These are phyloP conservation scores for Pogoniulus pusillus DNA, from an alignment of 2,797 vertebrate genomes.

Conservation along the genomic window DNA sequence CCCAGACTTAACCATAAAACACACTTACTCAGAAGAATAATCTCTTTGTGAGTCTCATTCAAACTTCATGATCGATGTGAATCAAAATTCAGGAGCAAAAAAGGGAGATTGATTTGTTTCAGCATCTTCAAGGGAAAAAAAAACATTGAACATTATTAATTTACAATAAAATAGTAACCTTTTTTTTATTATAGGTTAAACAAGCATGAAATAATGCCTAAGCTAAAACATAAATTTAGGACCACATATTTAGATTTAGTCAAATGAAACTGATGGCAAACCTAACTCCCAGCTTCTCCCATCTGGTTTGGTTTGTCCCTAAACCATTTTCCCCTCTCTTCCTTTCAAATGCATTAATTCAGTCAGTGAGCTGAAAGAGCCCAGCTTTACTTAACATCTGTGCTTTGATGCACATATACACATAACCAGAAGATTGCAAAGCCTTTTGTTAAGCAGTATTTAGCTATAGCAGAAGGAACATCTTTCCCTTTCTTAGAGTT, in stretches of 20 bases:
- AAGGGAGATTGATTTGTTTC: neutral
- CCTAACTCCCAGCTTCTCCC: neutral
- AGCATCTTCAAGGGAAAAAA: neutral
- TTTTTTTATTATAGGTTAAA: neutral
- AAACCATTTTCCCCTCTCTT: constrained; percentile 33
- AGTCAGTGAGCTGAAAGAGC: constrained; percentile 42
- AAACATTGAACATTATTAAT: neutral
- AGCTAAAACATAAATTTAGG: neutral
- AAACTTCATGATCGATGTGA: neutral
- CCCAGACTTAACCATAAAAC: neutral
- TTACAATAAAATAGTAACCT: neutral
- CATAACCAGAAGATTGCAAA: neutral
- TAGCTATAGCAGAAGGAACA: neutral
- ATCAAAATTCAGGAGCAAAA: neutral
- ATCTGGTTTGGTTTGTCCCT: constrained; percentile 50
- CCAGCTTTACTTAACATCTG: constrained; percentile 42
- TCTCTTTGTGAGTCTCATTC: neutral
- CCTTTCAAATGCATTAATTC: constrained; percentile 14
- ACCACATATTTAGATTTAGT: neutral
- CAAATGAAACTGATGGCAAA: neutral
- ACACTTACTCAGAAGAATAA: neutral
- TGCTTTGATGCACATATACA: constrained; percentile 5
- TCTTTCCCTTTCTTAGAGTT: neutral
- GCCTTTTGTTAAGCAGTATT: neutral
- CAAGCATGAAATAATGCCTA: neutral